Evolutionary conservation across 2,113 vertebrate genomes (phyloP).

Genomic region (Pardalotus punctatus): DNA sequence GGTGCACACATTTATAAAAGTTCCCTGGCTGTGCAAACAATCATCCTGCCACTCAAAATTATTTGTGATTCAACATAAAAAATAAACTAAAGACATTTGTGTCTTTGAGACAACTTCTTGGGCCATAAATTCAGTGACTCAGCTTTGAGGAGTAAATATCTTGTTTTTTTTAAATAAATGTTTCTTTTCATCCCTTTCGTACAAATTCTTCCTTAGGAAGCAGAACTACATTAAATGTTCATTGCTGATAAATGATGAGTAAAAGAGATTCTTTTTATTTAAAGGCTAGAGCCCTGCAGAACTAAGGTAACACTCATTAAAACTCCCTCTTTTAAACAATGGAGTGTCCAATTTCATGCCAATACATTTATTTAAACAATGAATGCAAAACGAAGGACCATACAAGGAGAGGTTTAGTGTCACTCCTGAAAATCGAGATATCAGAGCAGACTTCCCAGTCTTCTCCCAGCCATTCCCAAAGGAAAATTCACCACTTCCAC

Average conservation of each 20-base stretch:
- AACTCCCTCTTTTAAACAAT: neutral
- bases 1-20: neutral
- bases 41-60: neutral
- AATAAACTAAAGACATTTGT: neutral
- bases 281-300: neutral
- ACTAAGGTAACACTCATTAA: neutral
- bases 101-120: slow-evolving; percentile 23
- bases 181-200: slow-evolving; percentile 14
- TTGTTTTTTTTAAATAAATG: slow-evolving; percentile 47
- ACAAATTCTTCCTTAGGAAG: slow-evolving; percentile 52
- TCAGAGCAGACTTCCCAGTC: neutral
- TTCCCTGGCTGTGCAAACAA: neutral
- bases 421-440: neutral
- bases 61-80: neutral
- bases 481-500: neutral
- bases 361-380: neutral
- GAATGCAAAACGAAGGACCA: neutral
- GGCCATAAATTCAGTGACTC: slow-evolving; percentile 23
- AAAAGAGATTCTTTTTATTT: neutral
- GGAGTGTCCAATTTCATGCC: neutral
- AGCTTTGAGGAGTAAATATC: slow-evolving; percentile 59
- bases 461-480: neutral
- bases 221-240: slow-evolving; percentile 47
- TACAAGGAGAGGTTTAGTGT: neutral
- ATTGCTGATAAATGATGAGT: neutral